Conservation (phyloP, 2,797 vertebrate species). For the Rhinophrynus dorsalis region DNA sequence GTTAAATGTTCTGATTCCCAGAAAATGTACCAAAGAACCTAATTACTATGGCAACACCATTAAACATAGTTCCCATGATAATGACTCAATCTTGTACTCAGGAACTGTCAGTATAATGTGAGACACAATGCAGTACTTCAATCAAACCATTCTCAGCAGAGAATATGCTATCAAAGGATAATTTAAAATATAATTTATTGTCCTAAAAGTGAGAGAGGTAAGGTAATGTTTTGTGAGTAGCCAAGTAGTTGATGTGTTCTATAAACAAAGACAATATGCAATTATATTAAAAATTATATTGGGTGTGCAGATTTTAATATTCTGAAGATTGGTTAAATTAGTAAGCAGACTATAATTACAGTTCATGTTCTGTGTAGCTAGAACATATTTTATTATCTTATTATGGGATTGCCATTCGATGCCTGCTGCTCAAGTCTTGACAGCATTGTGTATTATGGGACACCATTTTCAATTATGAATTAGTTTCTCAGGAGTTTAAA, state of each 20-base stretch:
- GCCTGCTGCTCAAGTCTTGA: conserved; percentile 25
- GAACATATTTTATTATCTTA: conserved; percentile 13
- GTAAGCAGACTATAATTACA: conserved; percentile 37
- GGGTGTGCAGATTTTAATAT: background rate
- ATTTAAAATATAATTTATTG: background rate
- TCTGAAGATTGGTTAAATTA: conserved; percentile 11
- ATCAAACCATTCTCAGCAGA: background rate
- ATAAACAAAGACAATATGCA: background rate
- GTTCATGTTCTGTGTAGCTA: conserved; percentile 8
- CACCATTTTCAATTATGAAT: conserved; percentile 39
- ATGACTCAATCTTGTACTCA: background rate
- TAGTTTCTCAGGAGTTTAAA: conserved; percentile 7
- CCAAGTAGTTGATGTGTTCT: background rate
- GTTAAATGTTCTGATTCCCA: background rate
- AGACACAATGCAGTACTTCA: background rate
- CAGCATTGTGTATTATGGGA: conserved; percentile 35
- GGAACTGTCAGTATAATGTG: background rate
- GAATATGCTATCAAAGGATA: background rate
- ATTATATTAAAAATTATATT: background rate
- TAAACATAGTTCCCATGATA: background rate
- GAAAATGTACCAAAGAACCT: background rate
- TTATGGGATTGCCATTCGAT: conserved; percentile 37
- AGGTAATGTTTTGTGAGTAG: background rate
- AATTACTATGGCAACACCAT: background rate
- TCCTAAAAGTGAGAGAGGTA: background rate